These are phyloP conservation scores for Ageneiosus marmoratus DNA, from an alignment of 2,113 vertebrate genomes.

Conservation along the genomic window DNA sequence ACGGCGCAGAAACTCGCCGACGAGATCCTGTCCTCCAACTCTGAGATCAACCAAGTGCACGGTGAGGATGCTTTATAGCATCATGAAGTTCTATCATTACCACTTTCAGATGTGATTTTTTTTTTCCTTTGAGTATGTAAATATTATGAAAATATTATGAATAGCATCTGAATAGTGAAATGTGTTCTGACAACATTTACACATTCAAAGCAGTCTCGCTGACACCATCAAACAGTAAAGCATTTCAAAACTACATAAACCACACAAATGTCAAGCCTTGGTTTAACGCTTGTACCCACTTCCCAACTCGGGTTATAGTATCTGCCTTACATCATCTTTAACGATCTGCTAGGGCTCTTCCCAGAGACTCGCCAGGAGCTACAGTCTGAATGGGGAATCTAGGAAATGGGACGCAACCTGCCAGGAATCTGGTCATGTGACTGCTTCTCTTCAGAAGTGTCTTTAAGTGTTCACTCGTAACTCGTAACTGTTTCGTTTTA, in stretches of 20 bases:
- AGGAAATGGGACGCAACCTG: neutral
- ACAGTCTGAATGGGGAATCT: neutral
- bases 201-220: slow-evolving; percentile 7
- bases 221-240: neutral
- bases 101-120: neutral
- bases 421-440: slow-evolving; percentile 10
- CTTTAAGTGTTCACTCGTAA: neutral
- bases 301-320: neutral
- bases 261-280: neutral
- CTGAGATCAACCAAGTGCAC: slow-evolving; percentile 97
- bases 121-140: neutral
- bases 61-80: slow-evolving; percentile 72
- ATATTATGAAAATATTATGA: neutral
- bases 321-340: slow-evolving; percentile 9
- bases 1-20: slow-evolving; percentile 97
- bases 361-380: neutral
- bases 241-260: neutral
- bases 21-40: slow-evolving; percentile 98
- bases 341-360: neutral
- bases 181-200: neutral
- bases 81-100: neutral
- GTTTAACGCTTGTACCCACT: neutral
- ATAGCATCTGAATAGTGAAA: slow-evolving; percentile 13
- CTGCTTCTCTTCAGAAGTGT: neutral
- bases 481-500: slow-evolving; percentile 20